These are phyloP conservation scores for Coboldia fuscipes DNA, from an alignment of 1,140 invertebrate genomes.

Conservation along the genomic window DNA sequence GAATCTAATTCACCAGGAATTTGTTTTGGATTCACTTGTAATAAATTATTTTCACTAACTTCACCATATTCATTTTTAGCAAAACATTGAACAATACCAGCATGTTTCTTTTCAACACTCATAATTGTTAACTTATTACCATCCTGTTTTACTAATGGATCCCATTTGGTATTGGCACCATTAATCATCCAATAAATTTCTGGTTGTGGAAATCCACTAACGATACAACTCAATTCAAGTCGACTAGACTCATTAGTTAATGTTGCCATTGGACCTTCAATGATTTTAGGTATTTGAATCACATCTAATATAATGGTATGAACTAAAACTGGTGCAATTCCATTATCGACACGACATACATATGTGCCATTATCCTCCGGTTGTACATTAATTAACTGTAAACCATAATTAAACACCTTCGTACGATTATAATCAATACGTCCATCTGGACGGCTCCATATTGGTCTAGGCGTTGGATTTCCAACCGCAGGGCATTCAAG, in stretches of 20 bases:
- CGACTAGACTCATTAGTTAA: constrained; percentile 40
- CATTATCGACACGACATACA: constrained; percentile 30
- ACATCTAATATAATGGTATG: constrained; percentile 25
- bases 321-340: constrained; percentile 20
- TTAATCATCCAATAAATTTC: constrained; percentile 66
- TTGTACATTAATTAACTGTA: constrained; percentile 36
- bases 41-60: constrained; percentile 29
- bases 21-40: constrained; percentile 53
- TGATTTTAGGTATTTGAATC: constrained; percentile 35
- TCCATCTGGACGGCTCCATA: constrained; percentile 30
- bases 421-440: constrained; percentile 17
- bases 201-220: constrained; percentile 46
- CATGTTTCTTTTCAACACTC: constrained; percentile 54
- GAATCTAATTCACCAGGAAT: constrained; percentile 27
- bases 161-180: constrained; percentile 36
- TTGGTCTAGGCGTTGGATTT: constrained; percentile 29
- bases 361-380: constrained; percentile 44
- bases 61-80: constrained; percentile 63
- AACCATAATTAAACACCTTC: constrained; percentile 26
- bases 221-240: constrained; percentile 38
- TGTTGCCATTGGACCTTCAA: constrained; percentile 28
- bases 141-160: constrained; percentile 25
- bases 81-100: constrained; percentile 76
- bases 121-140: constrained; percentile 34
- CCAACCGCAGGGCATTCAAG: constrained; percentile 40